Evolutionary conservation across 2,888 invertebrate genomes (phyloP), one percentile per base, ranked within the genome.

Genomic region (Scotopteryx bipunctaria): DNA sequence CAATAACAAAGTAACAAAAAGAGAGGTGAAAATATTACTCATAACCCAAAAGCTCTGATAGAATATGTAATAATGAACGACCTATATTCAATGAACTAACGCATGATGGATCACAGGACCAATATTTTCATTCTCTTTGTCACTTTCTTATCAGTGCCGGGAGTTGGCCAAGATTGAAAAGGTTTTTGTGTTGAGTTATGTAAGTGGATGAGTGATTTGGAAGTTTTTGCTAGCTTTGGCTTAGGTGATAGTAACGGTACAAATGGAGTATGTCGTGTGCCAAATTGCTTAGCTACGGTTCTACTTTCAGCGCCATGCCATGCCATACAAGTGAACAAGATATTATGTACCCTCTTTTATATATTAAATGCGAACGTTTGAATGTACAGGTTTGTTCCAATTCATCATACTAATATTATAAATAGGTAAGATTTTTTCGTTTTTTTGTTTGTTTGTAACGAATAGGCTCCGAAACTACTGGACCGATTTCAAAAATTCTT

Each of bases 91-190:
- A 38, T 46, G 25, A 41, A 21, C 17, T 27, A 37, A 38, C 37
- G 40, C 27, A 35, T 50, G 50, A 50, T 44, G 2, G 38, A 50
- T 50, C 38, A 41, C 14, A 14, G 23, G 5, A 8, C 41, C 35
- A 35, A 35, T 35, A 27, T 48, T 41, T 29, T 29, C 29, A 33
- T 38, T 40, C 23, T 37, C 45, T 31, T 19, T 13, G 14, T 31
- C 6, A 11, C 23, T 9, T 9, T 11, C 25, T 42, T 23, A 13
- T 19, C 13, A 5, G 8, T 25, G 6, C 5, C 1, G 1, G 2
- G 25, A 38, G 23, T 25, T 27, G 9, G 11, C 25, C 21, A 21
- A 23, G 32, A 42, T 42, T 42, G 42, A 32, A 32, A 15, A 33
- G 47, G 33, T 47, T 47, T 47, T 17, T 40, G 40, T 33, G 33